A percentile compares a stretch with the other conserved stretches of the same genome.
These are phyloP conservation scores for Staurois parvus DNA, from an alignment of 2,797 vertebrate species.

Conservation along the genomic window DNA sequence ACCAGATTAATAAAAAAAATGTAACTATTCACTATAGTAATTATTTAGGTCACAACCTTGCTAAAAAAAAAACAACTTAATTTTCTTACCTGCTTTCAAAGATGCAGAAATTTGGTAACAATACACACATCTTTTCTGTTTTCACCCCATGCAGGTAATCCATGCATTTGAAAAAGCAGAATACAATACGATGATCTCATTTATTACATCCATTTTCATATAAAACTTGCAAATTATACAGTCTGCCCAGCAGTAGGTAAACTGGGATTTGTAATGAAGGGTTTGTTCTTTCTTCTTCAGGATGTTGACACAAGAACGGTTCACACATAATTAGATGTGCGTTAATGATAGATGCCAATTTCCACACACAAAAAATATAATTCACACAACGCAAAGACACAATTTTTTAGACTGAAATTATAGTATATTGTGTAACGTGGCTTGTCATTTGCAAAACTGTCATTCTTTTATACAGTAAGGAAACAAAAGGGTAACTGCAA, in stretches of 20 bases:
- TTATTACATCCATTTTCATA: conserved; percentile 27
- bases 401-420: not conserved
- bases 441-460: conserved; percentile 5
- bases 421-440: not conserved
- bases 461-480: not conserved
- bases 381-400: not conserved
- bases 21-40: too few species aligned
- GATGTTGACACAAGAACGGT: conserved; percentile 18
- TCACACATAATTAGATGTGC: conserved; percentile 7
- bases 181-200: conserved; percentile 30
- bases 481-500: not conserved
- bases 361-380: not conserved
- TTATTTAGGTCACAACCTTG: not conserved
- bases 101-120: not conserved
- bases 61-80: not conserved
- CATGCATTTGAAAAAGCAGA: conserved; percentile 22
- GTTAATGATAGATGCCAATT: conserved; percentile 23
- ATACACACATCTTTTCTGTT: not conserved
- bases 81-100: not conserved
- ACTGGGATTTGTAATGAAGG: conserved; percentile 9
- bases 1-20: too few species aligned
- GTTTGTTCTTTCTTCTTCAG: conserved; percentile 21
- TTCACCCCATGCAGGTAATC: not conserved
- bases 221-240: conserved; percentile 18
- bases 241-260: conserved; percentile 35